A percentile compares a stretch with the other conserved stretches of the same genome.
Conservation (phyloP, 2,888 invertebrate genomes). For the Fabriciana adippe region DNA sequence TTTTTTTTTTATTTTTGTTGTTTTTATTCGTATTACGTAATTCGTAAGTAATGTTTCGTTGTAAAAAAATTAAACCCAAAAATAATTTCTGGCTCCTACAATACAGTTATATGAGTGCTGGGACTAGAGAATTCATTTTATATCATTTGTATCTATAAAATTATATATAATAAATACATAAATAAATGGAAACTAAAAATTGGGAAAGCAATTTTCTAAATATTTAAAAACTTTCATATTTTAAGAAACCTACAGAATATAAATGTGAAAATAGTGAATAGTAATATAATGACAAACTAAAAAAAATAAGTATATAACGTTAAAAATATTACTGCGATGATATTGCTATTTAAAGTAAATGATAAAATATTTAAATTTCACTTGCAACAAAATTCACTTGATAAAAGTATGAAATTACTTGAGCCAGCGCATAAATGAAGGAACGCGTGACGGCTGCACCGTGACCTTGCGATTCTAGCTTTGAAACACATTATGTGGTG, state of each 20-base stretch:
- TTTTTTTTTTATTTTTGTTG: background rate
- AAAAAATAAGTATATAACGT: slow-evolving; percentile 4
- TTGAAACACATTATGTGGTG: slow-evolving; percentile 25
- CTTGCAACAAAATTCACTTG: slow-evolving; percentile 19
- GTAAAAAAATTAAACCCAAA: too few species aligned
- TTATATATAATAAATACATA: background rate
- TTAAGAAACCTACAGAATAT: background rate
- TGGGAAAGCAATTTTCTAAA: background rate
- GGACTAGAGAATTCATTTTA: too few species aligned
- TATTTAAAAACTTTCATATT: slow-evolving; percentile 1
- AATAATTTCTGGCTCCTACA: too few species aligned
- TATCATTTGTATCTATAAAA: too few species aligned
- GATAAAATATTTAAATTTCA: slow-evolving; percentile 17
- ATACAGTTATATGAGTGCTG: too few species aligned
- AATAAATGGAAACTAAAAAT: background rate
- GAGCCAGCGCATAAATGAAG: slow-evolving; percentile 46
- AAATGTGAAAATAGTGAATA: background rate
- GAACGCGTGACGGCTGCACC: slow-evolving; percentile 55
- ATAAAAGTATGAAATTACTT: slow-evolving; percentile 39
- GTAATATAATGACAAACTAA: slow-evolving; percentile 4
- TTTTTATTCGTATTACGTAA: background rate
- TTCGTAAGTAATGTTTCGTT: too few species aligned
- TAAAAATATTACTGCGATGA: background rate
- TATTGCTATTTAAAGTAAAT: slow-evolving; percentile 13
- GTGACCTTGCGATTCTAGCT: slow-evolving; percentile 39